Conservation (phyloP, 2,888 invertebrate genomes). For the Drosophila lacicola region DNA sequence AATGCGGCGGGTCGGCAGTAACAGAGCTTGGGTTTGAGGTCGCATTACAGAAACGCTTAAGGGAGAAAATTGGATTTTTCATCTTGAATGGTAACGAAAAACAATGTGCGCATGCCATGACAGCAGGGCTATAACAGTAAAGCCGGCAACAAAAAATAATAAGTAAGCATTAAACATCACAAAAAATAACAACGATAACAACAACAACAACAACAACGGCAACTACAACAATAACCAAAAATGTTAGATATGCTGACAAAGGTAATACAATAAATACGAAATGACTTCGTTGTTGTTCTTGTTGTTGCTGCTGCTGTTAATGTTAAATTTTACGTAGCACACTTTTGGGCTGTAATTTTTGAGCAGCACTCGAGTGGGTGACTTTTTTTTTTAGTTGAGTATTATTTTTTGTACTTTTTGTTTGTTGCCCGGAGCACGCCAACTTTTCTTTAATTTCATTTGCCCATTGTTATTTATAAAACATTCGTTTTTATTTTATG, state of each 20-base stretch:
- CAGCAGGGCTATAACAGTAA: constrained; percentile 69
- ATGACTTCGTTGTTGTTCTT: constrained; percentile 53
- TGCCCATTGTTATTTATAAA: constrained; percentile 71
- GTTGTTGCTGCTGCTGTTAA: constrained; percentile 49
- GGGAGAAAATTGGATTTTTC: constrained; percentile 79
- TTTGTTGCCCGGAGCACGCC: constrained; percentile 12
- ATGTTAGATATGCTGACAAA: constrained; percentile 79
- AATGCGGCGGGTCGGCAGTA: constrained; percentile 11
- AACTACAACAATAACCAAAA: constrained; percentile 60
- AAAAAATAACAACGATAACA: constrained; percentile 35
- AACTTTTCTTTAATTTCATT: constrained; percentile 66
- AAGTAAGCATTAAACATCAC: constrained; percentile 71
- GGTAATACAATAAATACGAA: constrained; percentile 79
- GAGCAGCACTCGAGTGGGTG: constrained; percentile 43
- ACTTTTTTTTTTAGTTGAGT: constrained; percentile 38
- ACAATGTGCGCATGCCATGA: constrained; percentile 64
- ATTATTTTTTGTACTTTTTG: constrained; percentile 8
- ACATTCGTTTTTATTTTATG: constrained; percentile 72
- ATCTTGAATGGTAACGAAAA: constrained; percentile 66
- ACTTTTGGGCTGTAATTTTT: constrained; percentile 55
- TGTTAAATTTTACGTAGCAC: constrained; percentile 68
- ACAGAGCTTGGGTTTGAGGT: constrained; percentile 23
- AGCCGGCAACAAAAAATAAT: constrained; percentile 74
- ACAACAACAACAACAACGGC: constrained; percentile 21
- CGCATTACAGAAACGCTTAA: constrained; percentile 73